phyloP scores from a whole-genome alignment of 2,113 vertebrate genomes.

The Pollachius pollachius region DNA sequence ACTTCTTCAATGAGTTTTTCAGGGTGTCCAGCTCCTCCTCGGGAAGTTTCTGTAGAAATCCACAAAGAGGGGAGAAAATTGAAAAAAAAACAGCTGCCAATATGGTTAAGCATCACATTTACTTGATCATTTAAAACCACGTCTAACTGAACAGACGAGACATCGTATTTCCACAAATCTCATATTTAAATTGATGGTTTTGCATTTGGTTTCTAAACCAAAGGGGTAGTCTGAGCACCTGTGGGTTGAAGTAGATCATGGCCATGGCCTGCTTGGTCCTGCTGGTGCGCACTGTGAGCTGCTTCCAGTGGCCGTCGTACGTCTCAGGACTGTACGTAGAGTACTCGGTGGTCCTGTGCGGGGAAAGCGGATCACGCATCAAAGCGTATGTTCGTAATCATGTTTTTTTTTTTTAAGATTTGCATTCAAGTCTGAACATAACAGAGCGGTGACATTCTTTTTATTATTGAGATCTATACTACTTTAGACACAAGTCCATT shows the following conservation, averaged over 20 bases:
- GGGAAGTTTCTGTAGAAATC: constrained; percentile 78
- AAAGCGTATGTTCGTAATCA: too few relatives aligned
- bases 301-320: constrained; percentile 93
- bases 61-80: not conserved
- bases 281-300: constrained; percentile 90
- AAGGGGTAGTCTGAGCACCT: constrained; percentile 70
- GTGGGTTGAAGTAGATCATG: constrained; percentile 90
- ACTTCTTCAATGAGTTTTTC: constrained; percentile 77
- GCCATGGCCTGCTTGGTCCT: constrained; percentile 86
- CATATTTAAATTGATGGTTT: not conserved
- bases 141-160: not conserved
- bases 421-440: too few relatives aligned
- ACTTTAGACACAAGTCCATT: too few relatives aligned
- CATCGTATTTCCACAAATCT: not conserved
- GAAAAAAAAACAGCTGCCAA: not conserved
- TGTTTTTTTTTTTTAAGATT: too few relatives aligned
- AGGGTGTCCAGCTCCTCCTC: constrained; percentile 76
- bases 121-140: not conserved
- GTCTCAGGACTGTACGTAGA: constrained; percentile 91
- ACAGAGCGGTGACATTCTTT: too few relatives aligned
- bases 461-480: too few relatives aligned
- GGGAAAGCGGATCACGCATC: not conserved
- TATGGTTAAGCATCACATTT: not conserved
- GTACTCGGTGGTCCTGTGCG: constrained; percentile 83
- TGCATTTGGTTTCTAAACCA: not conserved